Conservation (phyloP, 1,140 invertebrate species). For the Spodoptera litura region DNA sequence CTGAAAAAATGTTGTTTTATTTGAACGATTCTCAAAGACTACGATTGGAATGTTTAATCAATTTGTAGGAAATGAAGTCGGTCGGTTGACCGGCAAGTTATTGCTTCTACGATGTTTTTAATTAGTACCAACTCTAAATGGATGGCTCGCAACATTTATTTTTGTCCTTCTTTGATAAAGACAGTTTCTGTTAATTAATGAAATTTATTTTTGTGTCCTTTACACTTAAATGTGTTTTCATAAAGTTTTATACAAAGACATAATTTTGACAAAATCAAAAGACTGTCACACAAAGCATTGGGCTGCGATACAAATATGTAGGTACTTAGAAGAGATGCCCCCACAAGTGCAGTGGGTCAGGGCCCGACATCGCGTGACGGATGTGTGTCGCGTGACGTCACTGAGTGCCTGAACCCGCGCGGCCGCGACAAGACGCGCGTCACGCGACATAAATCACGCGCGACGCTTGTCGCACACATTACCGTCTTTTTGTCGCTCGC, state of each 20-base stretch:
- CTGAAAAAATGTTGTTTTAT: constrained; percentile 12
- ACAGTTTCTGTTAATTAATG: no score
- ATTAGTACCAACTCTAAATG: constrained; percentile 21
- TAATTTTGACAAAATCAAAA: background rate
- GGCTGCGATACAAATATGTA: background rate
- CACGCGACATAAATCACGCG: constrained; percentile 53
- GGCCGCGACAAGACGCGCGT: constrained; percentile 41
- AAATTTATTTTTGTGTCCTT: no score
- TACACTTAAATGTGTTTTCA: no score
- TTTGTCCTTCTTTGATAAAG: background rate
- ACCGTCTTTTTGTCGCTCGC: constrained; percentile 52
- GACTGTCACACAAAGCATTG: background rate
- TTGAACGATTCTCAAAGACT: constrained; percentile 1
- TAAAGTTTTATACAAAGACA: no score
- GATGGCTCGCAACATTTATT: background rate
- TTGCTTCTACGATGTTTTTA: constrained; percentile 25
- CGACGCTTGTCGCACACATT: constrained; percentile 44
- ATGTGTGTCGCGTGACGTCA: constrained; percentile 24
- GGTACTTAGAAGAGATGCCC: background rate
- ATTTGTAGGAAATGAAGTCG: constrained; percentile 30
- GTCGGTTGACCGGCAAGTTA: background rate
- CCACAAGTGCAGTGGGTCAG: constrained; percentile 19
- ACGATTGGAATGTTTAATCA: constrained; percentile 20
- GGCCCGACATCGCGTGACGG: background rate
- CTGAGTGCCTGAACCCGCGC: constrained; percentile 5